Conservation (phyloP, 1,140 invertebrate genomes). For the Heliconius eleuchia region DNA sequence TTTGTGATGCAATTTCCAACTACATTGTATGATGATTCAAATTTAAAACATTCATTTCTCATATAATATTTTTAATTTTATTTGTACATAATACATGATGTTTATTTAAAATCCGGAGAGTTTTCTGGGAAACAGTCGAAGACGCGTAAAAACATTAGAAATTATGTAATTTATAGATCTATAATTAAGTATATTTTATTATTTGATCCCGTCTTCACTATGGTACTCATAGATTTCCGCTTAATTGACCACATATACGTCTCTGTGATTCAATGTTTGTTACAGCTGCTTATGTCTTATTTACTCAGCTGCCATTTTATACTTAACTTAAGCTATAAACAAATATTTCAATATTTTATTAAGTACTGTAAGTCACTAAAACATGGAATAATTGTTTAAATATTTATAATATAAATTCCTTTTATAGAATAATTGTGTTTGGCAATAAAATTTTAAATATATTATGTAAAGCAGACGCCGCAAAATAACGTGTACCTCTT, state of each 20-base stretch:
- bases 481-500: not conserved
- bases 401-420: not conserved
- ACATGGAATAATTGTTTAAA: constrained; percentile 2
- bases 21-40: no score
- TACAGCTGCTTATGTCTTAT: constrained; percentile 41
- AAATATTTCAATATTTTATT: not conserved
- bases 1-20: no score
- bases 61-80: no score
- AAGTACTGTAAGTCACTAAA: not conserved
- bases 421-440: no score
- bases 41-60: no score
- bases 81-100: no score
- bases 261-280: constrained; percentile 36
- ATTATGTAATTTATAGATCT: not conserved
- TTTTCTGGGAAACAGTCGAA: no score
- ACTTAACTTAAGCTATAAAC: not conserved
- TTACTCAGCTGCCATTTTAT: constrained; percentile 53
- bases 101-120: no score
- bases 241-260: constrained; percentile 56
- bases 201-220: not conserved
- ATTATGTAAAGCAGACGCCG: no score
- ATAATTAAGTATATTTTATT: not conserved
- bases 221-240: constrained; percentile 47
- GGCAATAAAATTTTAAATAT: no score
- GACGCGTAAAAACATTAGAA: not conserved